Conservation (phyloP, 2,888 invertebrate species). For the Lithophane leautieri region DNA sequence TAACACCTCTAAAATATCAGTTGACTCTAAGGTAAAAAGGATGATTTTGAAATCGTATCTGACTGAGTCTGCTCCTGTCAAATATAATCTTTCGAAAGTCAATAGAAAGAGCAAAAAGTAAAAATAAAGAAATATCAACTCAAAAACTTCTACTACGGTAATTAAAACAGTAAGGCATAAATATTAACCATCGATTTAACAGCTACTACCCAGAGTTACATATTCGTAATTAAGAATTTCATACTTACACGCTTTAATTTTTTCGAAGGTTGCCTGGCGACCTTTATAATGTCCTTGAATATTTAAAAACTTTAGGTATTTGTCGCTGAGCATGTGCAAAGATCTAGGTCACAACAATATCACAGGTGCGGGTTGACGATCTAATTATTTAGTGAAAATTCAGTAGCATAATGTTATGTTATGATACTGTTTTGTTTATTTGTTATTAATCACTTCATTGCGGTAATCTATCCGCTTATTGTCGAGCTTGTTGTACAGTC, state of each 20-base stretch:
- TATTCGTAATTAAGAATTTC: conserved; percentile 46
- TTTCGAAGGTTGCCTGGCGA: conserved; percentile 50
- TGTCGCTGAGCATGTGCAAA: conserved; percentile 52
- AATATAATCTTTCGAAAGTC: not conserved
- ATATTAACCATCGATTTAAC: conserved; percentile 19
- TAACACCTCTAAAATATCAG: conserved; percentile 16
- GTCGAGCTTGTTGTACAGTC: conserved; percentile 42
- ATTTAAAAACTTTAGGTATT: conserved; percentile 56
- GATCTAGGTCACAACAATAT: conserved; percentile 60
- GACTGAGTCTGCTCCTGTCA: not conserved
- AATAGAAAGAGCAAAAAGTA: not conserved
- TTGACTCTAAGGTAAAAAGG: not conserved
- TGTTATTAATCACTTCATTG: conserved; percentile 57
- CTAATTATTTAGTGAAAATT: conserved; percentile 44
- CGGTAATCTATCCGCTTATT: conserved; percentile 60
- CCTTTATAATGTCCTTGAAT: conserved; percentile 63
- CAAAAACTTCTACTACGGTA: not conserved
- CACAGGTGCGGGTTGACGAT: conserved; percentile 44
- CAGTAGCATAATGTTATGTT: conserved; percentile 7
- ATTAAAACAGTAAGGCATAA: conserved; percentile 17
- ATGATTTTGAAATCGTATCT: conserved; percentile 23
- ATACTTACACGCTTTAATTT: conserved; percentile 42
- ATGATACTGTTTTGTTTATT: conserved; percentile 43
- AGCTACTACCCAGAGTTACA: conserved; percentile 3
- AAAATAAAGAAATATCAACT: conserved; percentile 14